phyloP scores from a whole-genome alignment of 2,113 vertebrate species.

The Apteryx owenii region DNA sequence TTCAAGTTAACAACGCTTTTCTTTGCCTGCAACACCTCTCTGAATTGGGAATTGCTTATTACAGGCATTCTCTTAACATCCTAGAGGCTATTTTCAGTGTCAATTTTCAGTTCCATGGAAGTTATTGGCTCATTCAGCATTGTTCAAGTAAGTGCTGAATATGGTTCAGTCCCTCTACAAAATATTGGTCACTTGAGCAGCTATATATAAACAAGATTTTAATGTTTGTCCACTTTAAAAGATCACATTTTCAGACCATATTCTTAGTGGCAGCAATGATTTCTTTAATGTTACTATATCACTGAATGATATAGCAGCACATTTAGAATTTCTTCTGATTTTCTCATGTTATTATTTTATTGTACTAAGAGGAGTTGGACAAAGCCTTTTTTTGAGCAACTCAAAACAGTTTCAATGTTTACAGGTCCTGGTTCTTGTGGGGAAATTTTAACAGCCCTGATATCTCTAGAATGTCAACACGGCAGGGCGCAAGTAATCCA shows the following conservation, averaged over 20 bases:
- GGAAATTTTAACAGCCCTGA: neutral
- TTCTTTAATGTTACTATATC: neutral
- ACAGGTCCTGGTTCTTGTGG: neutral
- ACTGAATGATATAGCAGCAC: neutral
- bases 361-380: neutral
- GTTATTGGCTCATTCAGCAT: neutral
- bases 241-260: neutral
- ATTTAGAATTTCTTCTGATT: neutral
- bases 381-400: neutral
- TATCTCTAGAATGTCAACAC: too few relatives aligned
- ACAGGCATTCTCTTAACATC: neutral
- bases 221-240: neutral
- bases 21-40: neutral
- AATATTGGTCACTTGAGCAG: neutral
- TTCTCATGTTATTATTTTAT: neutral
- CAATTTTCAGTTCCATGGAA: neutral
- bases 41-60: neutral
- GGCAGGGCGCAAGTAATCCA: neutral
- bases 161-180: neutral
- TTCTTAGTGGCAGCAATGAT: neutral
- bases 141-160: neutral
- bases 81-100: neutral
- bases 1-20: neutral
- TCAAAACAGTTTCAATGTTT: neutral
- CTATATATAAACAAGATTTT: rapidly evolving